Conservation (phyloP, 2,113 vertebrate genomes). For the Stigmatopora argus region DNA sequence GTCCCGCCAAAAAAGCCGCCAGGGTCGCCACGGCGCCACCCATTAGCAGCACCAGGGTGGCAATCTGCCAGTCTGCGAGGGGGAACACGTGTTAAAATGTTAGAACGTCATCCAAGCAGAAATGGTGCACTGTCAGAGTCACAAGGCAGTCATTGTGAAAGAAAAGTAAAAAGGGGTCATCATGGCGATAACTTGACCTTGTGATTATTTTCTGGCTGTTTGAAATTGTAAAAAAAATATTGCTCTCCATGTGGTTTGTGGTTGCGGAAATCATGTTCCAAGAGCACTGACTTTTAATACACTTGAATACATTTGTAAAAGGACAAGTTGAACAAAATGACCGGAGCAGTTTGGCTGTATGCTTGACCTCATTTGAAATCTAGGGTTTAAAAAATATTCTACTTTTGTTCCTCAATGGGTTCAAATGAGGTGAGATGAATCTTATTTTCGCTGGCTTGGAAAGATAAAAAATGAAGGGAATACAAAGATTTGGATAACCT, state of each 20-base stretch:
- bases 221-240: background rate
- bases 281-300: constrained; percentile 2
- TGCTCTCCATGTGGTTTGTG: background rate
- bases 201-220: constrained; percentile 2
- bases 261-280: constrained; percentile 12
- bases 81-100: constrained; percentile 29
- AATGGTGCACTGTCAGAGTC: background rate
- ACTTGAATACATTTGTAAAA: background rate
- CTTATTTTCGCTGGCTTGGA: too few relatives aligned
- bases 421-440: too few relatives aligned
- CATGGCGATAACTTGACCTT: background rate
- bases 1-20: constrained; percentile 69
- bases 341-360: background rate
- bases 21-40: constrained; percentile 66
- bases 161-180: background rate
- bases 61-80: constrained; percentile 78
- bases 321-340: background rate
- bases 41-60: constrained; percentile 73
- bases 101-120: constrained; percentile 39
- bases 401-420: too few relatives aligned
- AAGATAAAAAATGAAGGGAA: too few relatives aligned
- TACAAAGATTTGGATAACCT: too few relatives aligned
- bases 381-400: background rate
- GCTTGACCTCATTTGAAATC: background rate
- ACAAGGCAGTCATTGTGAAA: background rate